Evolutionary conservation across 2,113 vertebrate species (phyloP), one percentile per base, ranked within the genome.

Genomic region (Formicarius rufipectus): DNA sequence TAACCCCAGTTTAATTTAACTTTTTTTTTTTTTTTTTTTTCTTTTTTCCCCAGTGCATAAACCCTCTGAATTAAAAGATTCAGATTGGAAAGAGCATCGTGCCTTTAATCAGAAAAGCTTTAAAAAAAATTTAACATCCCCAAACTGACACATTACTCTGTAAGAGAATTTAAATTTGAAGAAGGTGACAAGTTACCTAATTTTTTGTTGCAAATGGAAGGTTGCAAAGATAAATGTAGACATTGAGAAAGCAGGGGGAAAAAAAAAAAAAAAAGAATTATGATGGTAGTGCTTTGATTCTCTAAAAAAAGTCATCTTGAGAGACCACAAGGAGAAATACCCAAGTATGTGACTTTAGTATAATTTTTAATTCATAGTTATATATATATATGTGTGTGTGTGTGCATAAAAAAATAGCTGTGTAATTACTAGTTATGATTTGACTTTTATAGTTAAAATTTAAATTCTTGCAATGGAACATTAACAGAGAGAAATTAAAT

Each of bases 331-430:
- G 64, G 12, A 39, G 53, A 82, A 76, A 37, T 60, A n/a, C 3
- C 21, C 4, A 59, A 30, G 2, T 20, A 39, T 13, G 10, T 27
- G 4, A 2, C 2, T 42, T 55, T 44, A 13, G 9, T 47, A 16
- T 10, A 84, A 59, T 63, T 82, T 82, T 72, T 30, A 68, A n/a
- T 56, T 75, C 12, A 47, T 24, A 39, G 27, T 67, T 78, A 49
- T 2, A 2, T 59, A 14, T 63, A n/a, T n/a, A 7, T 14, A 2
- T 11, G 23, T 25, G 2, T 19, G 7, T 22, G 9, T 40, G 6
- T 10, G n/a, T 78, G n/a, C n/a, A n/a, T n/a, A n/a, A 44, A 71
- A 62, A 86, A 81, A 49, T 15, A 25, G 14, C 59, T 68, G 59
- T 24, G 16, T 35, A 66, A 42, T 49, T 62, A 35, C 2, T 66